A percentile compares a stretch with the other conserved stretches of the same genome.
Conservation (phyloP, 2,113 vertebrate genomes). For the Menura novaehollandiae region DNA sequence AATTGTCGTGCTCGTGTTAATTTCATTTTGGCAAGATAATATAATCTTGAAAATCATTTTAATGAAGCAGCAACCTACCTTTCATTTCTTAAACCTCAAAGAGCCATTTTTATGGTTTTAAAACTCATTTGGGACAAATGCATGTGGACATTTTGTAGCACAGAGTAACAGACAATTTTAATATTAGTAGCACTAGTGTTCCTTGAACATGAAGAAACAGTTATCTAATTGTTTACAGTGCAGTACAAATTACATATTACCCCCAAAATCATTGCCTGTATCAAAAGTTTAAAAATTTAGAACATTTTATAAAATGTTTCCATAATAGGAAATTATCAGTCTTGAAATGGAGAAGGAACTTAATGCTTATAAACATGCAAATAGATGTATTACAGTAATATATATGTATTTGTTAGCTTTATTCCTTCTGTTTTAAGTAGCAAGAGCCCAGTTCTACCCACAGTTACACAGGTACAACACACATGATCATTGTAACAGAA, state of each 20-base stretch:
- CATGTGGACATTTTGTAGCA: neutral
- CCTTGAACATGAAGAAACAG: conserved; percentile 42
- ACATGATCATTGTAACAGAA: neutral
- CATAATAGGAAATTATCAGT: neutral
- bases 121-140: neutral
- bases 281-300: conserved; percentile 68
- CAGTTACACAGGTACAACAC: neutral
- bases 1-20: conserved; percentile 24
- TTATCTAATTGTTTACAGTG: neutral
- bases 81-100: neutral
- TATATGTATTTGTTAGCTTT: neutral
- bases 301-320: conserved; percentile 43
- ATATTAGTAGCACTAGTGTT: conserved; percentile 15
- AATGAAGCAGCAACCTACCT: conserved; percentile 9
- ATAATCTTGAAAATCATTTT: neutral
- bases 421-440: neutral
- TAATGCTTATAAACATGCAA: neutral
- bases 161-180: neutral
- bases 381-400: neutral
- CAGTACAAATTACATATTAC: conserved; percentile 52
- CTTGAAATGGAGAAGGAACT: neutral
- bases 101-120: neutral
- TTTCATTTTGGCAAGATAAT: conserved; percentile 61
- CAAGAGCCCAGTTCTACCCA: neutral
- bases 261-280: conserved; percentile 56